Evolutionary conservation across 2,888 invertebrate genomes (phyloP).

Genomic region (Heliconius charithonia): DNA sequence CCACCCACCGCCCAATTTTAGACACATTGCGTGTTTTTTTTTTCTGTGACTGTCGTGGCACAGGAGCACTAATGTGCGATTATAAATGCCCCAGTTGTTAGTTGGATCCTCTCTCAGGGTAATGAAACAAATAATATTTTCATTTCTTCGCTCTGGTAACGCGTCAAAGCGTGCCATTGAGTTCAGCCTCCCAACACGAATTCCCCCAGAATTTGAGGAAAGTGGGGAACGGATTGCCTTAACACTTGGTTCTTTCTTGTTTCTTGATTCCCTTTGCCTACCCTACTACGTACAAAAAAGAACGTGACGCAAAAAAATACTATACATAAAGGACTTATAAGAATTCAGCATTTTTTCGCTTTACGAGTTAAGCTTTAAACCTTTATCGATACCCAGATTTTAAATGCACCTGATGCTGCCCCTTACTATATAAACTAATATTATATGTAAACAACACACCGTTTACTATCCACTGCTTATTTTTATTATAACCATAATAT

Average conservation of each 20-base stretch:
- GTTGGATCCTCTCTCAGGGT: not conserved
- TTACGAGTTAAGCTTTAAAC: conserved; percentile 33
- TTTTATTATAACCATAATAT: not conserved
- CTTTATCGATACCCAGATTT: conserved; percentile 43
- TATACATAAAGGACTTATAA: not conserved
- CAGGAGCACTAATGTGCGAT: no score
- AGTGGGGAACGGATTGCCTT: not conserved
- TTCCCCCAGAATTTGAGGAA: not conserved
- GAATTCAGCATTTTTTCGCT: conserved; percentile 31
- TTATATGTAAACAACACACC: not conserved
- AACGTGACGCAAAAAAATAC: no score
- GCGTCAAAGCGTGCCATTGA: not conserved
- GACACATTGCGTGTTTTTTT: no score
- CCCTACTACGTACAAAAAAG: no score
- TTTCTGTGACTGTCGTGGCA: no score
- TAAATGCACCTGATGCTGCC: conserved; percentile 36
- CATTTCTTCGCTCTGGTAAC: not conserved
- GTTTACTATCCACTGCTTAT: conserved; percentile 33
- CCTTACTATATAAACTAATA: conserved; percentile 16
- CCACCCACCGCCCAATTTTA: no score
- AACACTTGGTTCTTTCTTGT: no score
- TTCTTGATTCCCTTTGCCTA: no score
- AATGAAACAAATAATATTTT: not conserved
- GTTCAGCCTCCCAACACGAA: not conserved
- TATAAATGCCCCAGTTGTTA: no score